These are phyloP conservation scores for Bombyx mori DNA, from an alignment of 1,140 invertebrate species.

Conservation along the genomic window DNA sequence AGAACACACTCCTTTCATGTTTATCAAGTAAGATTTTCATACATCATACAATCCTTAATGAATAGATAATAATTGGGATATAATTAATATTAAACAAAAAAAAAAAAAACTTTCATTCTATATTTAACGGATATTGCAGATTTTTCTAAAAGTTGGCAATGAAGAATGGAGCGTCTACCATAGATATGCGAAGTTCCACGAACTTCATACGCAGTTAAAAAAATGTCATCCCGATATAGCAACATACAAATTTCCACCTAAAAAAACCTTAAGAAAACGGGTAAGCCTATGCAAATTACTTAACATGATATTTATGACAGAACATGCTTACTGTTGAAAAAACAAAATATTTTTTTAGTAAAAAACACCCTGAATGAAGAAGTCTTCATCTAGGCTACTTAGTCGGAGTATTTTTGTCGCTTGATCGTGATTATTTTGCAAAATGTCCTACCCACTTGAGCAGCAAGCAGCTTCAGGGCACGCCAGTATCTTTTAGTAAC, in stretches of 20 bases:
- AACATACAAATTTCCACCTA: conserved; percentile 93
- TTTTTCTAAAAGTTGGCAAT: conserved; percentile 87
- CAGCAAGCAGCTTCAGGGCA: too few species aligned
- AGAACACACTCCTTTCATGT: conserved; percentile 86
- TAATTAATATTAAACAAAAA: neutral
- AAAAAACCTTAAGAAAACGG: conserved; percentile 92
- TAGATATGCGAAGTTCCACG: conserved; percentile 91
- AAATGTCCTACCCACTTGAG: too few species aligned
- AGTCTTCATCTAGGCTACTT: too few species aligned
- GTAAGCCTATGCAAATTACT: conserved; percentile 63
- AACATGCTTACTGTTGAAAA: too few species aligned
- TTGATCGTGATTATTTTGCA: too few species aligned
- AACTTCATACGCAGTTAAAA: conserved; percentile 84
- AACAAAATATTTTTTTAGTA: too few species aligned
- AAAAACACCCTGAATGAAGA: too few species aligned
- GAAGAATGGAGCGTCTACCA: conserved; percentile 96
- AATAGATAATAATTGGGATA: neutral
- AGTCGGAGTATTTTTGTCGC: too few species aligned
- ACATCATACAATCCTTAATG: too few species aligned
- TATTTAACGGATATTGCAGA: conserved; percentile 77
- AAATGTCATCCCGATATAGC: conserved; percentile 84
- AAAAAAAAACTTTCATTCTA: neutral
- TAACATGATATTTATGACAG: too few species aligned
- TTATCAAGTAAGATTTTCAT: conserved; percentile 80
- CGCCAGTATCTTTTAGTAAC: too few species aligned